A percentile compares a stretch with the other conserved stretches of the same genome.
phyloP scores from a whole-genome alignment of 2,797 vertebrate genomes.

The Fistularia tabacaria region DNA sequence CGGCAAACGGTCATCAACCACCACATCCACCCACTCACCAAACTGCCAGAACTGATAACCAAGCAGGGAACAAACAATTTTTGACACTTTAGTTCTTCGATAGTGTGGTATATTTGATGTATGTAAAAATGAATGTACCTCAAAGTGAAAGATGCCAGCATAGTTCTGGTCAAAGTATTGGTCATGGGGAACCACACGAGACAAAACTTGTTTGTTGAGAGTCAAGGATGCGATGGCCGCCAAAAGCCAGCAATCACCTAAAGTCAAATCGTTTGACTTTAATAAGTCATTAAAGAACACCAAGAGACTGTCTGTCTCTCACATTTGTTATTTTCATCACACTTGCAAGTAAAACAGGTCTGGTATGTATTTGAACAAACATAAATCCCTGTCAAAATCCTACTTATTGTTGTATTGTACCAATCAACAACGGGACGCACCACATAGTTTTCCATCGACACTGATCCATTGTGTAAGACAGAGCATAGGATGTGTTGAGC shows the following conservation, averaged over 20 bases:
- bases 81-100: background rate
- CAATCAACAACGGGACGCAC: too few species aligned
- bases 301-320: too few species aligned
- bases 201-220: conserved; percentile 71
- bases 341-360: too few species aligned
- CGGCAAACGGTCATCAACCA: conserved; percentile 83
- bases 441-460: too few species aligned
- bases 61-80: background rate
- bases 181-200: conserved; percentile 67
- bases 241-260: conserved; percentile 80
- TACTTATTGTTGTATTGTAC: too few species aligned
- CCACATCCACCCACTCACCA: conserved; percentile 87
- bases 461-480: too few species aligned
- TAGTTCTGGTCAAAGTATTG: conserved; percentile 70
- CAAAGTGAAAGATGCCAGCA: conserved; percentile 78
- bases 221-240: conserved; percentile 78
- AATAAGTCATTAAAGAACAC: too few species aligned
- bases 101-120: background rate
- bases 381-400: too few species aligned
- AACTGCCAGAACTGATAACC: conserved; percentile 85
- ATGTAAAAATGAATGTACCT: conserved; percentile 35
- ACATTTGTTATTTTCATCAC: too few species aligned
- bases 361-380: too few species aligned
- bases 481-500: too few species aligned
- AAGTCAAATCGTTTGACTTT: conserved; percentile 4